These are phyloP conservation scores for Heteromyza rotundicornis DNA, from an alignment of 2,888 invertebrate genomes.

Conservation along the genomic window DNA sequence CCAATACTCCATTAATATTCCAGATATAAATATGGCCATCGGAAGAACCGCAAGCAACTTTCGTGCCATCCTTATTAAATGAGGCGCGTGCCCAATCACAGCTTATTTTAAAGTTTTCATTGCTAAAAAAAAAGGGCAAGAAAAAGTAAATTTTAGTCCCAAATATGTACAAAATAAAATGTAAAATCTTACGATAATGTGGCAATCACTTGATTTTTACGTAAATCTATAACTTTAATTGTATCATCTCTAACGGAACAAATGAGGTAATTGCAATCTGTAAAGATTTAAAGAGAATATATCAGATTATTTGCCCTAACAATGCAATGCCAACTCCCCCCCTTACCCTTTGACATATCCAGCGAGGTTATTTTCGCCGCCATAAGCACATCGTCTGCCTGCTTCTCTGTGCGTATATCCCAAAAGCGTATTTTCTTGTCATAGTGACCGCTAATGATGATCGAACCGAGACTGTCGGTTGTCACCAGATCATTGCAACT, in stretches of 20 bases:
- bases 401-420: constrained; percentile 90
- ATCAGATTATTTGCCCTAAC: not conserved
- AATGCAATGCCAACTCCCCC: not conserved
- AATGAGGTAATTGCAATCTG: constrained; percentile 89
- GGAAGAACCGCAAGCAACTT: constrained; percentile 88
- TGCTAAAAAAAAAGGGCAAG: constrained; percentile 66
- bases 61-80: constrained; percentile 89
- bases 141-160: not conserved
- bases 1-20: constrained; percentile 80
- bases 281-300: constrained; percentile 31
- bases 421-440: constrained; percentile 97
- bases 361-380: constrained; percentile 95
- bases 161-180: not conserved
- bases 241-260: constrained; percentile 96
- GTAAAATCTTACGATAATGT: constrained; percentile 80
- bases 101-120: constrained; percentile 93
- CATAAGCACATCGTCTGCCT: constrained; percentile 84
- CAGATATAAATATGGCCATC: constrained; percentile 94
- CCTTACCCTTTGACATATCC: constrained; percentile 84
- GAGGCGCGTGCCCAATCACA: constrained; percentile 93
- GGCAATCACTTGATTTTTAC: constrained; percentile 90
- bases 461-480: constrained; percentile 80
- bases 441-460: constrained; percentile 96
- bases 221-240: constrained; percentile 89
- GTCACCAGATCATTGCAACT: constrained; percentile 97